A percentile compares a stretch with the other conserved stretches of the same genome.
phyloP scores from a whole-genome alignment of 2,797 vertebrate genomes.

The Sphaeramia orbicularis region DNA sequence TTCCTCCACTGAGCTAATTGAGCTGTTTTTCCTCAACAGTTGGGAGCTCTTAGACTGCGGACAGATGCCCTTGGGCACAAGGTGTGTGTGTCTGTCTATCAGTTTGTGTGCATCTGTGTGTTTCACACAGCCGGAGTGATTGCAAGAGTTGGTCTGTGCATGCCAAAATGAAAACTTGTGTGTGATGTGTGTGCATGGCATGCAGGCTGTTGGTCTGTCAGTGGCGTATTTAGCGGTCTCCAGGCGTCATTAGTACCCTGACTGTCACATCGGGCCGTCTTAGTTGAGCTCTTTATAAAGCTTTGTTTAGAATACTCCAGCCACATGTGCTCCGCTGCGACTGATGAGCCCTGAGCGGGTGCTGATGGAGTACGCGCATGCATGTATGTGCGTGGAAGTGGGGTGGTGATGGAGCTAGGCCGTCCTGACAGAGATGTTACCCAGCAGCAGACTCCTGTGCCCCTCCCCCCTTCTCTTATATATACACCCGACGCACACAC shows the following conservation, averaged over 20 bases:
- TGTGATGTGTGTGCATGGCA: constrained; percentile 64
- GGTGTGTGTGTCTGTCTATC: constrained; percentile 61
- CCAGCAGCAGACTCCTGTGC: constrained; percentile 67
- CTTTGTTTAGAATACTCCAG: constrained; percentile 92
- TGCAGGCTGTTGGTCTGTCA: constrained; percentile 76
- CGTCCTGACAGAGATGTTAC: constrained; percentile 81
- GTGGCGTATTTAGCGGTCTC: constrained; percentile 84
- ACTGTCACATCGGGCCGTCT: constrained; percentile 85
- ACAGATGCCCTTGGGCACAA: constrained; percentile 89
- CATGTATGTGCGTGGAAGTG: constrained; percentile 51
- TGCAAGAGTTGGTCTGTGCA: constrained; percentile 75
- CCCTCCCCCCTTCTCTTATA: constrained; percentile 16
- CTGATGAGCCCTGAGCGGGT: constrained; percentile 83
- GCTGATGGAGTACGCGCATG: constrained; percentile 75
- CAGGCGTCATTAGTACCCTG: constrained; percentile 88
- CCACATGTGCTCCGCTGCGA: constrained; percentile 88
- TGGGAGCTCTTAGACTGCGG: constrained; percentile 90
- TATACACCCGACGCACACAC: constrained; percentile 23
- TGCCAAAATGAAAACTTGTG: constrained; percentile 66
- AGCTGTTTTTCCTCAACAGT: constrained; percentile 90
- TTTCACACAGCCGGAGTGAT: constrained; percentile 62
- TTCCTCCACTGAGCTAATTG: constrained; percentile 85
- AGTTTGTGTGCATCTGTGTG: constrained; percentile 65
- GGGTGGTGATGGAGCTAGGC: constrained; percentile 78
- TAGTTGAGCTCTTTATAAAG: constrained; percentile 90